A percentile compares a stretch with the other conserved stretches of the same genome.
These are phyloP conservation scores for Gari tellinella DNA, from an alignment of 2,888 invertebrate genomes.

Conservation along the genomic window DNA sequence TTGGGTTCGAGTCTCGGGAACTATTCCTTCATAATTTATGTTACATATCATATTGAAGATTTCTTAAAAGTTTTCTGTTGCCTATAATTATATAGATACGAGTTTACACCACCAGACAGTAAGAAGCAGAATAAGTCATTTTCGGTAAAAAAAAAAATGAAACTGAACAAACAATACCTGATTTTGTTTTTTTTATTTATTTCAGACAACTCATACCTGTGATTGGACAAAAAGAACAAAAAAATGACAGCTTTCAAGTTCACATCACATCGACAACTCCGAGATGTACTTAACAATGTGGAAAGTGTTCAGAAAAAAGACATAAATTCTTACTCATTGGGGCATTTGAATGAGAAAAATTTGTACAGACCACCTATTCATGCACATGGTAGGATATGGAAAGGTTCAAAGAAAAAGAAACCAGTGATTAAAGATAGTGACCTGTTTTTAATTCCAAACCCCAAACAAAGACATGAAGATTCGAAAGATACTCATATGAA, in stretches of 20 bases:
- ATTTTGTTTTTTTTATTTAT: no score
- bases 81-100: no score
- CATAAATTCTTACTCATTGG: conserved; percentile 77
- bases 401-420: conserved; percentile 48
- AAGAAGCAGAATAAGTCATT: no score
- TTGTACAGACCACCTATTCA: conserved; percentile 62
- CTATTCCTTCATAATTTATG: no score
- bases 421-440: conserved; percentile 41
- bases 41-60: no score
- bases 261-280: conserved; percentile 72
- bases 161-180: no score
- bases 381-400: conserved; percentile 66
- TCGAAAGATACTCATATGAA: conserved; percentile 65
- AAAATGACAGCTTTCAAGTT: conserved; percentile 75
- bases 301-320: conserved; percentile 78
- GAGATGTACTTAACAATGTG: conserved; percentile 75
- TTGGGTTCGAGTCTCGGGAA: no score
- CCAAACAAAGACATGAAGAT: conserved; percentile 7
- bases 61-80: no score
- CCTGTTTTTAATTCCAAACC: conserved; percentile 18
- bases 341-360: conserved; percentile 81
- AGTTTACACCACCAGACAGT: no score
- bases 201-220: no score
- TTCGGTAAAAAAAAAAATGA: no score
- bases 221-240: neutral